phyloP scores from a whole-genome alignment of 2,113 vertebrate species.

The Bubalus kerabau region DNA sequence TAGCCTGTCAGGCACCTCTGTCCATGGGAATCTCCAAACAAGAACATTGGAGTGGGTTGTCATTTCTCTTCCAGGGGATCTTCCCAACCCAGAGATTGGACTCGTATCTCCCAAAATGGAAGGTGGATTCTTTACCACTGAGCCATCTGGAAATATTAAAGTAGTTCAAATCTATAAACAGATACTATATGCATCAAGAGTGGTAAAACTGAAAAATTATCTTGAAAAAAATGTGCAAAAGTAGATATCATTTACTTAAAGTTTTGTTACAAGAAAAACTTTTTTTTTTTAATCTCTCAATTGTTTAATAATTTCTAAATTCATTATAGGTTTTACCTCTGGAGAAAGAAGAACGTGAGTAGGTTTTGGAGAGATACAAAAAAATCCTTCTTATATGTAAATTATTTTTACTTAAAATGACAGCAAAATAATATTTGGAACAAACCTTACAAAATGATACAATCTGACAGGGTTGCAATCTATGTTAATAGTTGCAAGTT shows the following conservation, averaged over 20 bases:
- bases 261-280: neutral
- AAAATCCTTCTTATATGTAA: neutral
- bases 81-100: neutral
- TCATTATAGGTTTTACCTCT: neutral
- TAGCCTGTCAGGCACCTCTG: neutral
- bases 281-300: neutral
- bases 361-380: neutral
- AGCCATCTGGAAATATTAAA: neutral
- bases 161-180: neutral
- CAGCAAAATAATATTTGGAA: neutral
- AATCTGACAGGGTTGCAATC: neutral
- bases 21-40: neutral
- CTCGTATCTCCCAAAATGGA: neutral
- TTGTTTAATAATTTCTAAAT: neutral
- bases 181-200: neutral
- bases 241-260: neutral
- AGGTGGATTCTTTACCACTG: neutral
- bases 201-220: neutral
- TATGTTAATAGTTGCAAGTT: neutral
- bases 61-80: neutral
- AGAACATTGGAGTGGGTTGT: neutral
- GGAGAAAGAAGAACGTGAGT: neutral
- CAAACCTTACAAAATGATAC: neutral
- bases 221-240: neutral
- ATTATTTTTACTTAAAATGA: neutral